Base-by-base conservation (phyloP, 2,113 vertebrate species). In the Oxyura jamaicensis region DNA sequence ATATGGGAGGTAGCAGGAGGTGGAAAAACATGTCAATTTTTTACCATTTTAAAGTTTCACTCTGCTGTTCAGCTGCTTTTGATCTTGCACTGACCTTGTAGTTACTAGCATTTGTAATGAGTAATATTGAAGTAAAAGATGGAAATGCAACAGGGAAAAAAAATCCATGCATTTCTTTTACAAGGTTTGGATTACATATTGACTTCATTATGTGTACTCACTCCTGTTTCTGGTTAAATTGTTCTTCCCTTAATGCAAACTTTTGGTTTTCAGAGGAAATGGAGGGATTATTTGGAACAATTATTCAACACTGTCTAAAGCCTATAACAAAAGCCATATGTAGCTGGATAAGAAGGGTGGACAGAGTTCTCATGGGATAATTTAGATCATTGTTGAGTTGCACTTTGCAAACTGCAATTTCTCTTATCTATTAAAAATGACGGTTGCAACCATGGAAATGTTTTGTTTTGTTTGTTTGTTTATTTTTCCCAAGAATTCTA, bases 241-340 rank as follows among this genome's bases (percentile, higher is more conserved):
- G 21, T 86, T 75, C 26, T 86, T 92, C 29, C n/a, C 23, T 36
- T 68, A 91, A 55, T 42, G 29, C 8, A 85, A 58, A 55, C 21
- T 60, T 83, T 91, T 83, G 75, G 29, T 86, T 83, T 86, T 88
- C 72, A 66, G 62, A 86, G 52, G 56, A 91, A 83, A 83, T 83
- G 35, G 20, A 16, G 6, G 6, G 15, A 79, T 91, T 93, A 62
- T 79, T 33, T 83, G 71, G 80, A 75, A 66, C 55, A 86, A 41
- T 75, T 79, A 62, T 67, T 94, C 60, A 52, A 28, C 28, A 31
- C 60, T 83, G 72, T 52, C 35, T 78, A 74, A 90, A 92, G 25
- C 39, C 46, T 69, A 5, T 87, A 80, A 83, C 58, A 80, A 83
- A 92, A 87, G 46, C 44, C 52, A 46, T 71, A 60, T 86, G 58